Percentiles rank a stretch among this genome's conserved stretches.
These are phyloP conservation scores for Actinernus sp. DNA, from an alignment of 92 coral and sea anemone genomes.

Conservation along the genomic window DNA sequence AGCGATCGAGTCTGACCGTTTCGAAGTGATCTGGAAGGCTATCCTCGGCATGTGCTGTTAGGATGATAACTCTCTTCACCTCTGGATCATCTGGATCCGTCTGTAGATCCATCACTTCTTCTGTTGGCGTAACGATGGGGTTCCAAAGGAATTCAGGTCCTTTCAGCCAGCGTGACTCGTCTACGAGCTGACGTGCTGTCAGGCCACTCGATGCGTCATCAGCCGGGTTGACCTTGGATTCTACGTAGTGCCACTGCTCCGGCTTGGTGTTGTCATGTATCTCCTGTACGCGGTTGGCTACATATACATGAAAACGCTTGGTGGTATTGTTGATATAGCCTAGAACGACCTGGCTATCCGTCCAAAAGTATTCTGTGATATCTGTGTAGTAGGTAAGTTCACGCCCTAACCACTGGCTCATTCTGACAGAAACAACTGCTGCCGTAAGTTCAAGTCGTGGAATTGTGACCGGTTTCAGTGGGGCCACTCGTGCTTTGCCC, in stretches of 20 bases:
- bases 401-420: conserved; percentile 38
- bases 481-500: conserved; percentile 67
- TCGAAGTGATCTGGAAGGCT: conserved; percentile 16
- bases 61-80: conserved; percentile 16
- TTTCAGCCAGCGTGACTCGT: conserved; percentile 32
- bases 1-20: conserved; percentile 38
- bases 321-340: too few species aligned
- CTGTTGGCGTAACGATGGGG: background rate
- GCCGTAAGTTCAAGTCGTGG: conserved; percentile 65
- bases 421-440: conserved; percentile 60
- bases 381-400: conserved; percentile 47
- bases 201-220: conserved; percentile 59
- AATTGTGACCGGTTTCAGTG: conserved; percentile 55
- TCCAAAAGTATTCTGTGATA: conserved; percentile 55
- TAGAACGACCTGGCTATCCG: conserved; percentile 66
- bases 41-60: conserved; percentile 1
- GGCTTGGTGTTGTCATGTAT: conserved; percentile 52
- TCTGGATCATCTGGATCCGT: conserved; percentile 46
- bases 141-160: conserved; percentile 66
- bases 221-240: too few species aligned
- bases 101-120: background rate
- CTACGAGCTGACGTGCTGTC: conserved; percentile 38
- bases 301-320: too few species aligned
- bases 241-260: conserved; percentile 57
- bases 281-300: conserved; percentile 64